phyloP scores from a whole-genome alignment of 2,113 vertebrate genomes.

The Crotalus viridis region DNA sequence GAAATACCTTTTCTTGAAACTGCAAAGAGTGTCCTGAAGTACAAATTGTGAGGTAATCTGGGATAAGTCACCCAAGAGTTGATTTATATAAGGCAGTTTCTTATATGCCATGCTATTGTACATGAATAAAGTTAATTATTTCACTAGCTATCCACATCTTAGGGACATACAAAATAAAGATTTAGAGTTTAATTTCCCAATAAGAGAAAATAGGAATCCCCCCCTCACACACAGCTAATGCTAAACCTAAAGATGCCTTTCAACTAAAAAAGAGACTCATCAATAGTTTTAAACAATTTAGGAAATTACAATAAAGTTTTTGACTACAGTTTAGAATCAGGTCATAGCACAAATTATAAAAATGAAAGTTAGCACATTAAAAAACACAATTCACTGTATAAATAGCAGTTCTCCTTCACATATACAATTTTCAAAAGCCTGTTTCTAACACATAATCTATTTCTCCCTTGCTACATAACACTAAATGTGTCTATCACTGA shows the following conservation, averaged over 20 bases:
- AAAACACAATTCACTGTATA: too few relatives aligned
- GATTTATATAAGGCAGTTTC: neutral
- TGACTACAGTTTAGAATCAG: neutral
- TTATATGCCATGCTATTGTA: neutral
- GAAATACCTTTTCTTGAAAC: neutral
- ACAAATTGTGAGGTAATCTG: neutral
- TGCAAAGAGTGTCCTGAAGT: neutral
- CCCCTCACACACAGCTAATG: too few relatives aligned
- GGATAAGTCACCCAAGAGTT: too few relatives aligned
- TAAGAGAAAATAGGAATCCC: neutral
- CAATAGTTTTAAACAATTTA: neutral
- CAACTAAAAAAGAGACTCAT: neutral
- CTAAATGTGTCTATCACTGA: too few relatives aligned
- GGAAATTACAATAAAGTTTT: neutral
- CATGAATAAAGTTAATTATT: neutral
- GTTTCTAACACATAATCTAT: neutral
- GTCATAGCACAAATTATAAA: neutral
- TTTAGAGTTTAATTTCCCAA: neutral
- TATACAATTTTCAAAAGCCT: neutral
- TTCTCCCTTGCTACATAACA: too few relatives aligned
- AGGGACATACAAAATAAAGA: too few relatives aligned
- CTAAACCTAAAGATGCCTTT: neutral
- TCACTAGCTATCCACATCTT: too few relatives aligned
- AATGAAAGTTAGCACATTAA: neutral
- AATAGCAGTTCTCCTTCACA: neutral